Evolutionary conservation across 2,888 invertebrate genomes (phyloP), one percentile per base, ranked within the genome.

Genomic region (Daptonema setosum): DNA sequence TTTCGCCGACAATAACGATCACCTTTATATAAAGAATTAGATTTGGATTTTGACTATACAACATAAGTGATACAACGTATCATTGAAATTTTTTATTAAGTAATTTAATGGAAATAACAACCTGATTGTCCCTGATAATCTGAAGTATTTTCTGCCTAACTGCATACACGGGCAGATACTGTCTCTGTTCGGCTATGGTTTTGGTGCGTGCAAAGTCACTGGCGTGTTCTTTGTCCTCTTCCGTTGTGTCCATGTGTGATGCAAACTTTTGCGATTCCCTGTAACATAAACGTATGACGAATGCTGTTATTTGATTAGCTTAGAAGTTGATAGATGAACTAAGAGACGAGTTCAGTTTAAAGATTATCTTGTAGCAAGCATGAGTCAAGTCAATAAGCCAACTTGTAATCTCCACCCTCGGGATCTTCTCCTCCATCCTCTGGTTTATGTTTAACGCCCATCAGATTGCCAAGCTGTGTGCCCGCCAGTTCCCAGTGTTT

Each of bases 401-500:
- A n/a, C n/a, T n/a, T n/a, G n/a, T n/a, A n/a, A n/a, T n/a, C n/a
- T n/a, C n/a, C 58, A 28, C 59, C 60, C 24, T 57, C 63, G 22
- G 58, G 52, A 20, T 63, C 62, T n/a, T 45, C 45, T n/a, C n/a
- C n/a, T 3, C 22, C 17, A n/a, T 87, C 85, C 61, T 83, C 83
- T 63, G 83, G 82, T 58, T 79, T 78, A 59, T 73, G 72, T 61
- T 78, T 75, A 1, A 99, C 82, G 0, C 97, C 97, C 86, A 95
- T 88, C 48, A 99, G 87, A 68, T 95, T 88, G 69, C 88, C 88
- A 59, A 91, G 78, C 65, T 83, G 85, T 1, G 93, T 95, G 47
- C 97, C 97, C 54, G 91, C 87, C 58, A 99, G 73, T 71, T 97
- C 91, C 95, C 95, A 97, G 70, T 97, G 93, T 69, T 97, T 95